Evolutionary conservation across 2,888 invertebrate species (phyloP).

Genomic region (Hoplodrina ambigua): DNA sequence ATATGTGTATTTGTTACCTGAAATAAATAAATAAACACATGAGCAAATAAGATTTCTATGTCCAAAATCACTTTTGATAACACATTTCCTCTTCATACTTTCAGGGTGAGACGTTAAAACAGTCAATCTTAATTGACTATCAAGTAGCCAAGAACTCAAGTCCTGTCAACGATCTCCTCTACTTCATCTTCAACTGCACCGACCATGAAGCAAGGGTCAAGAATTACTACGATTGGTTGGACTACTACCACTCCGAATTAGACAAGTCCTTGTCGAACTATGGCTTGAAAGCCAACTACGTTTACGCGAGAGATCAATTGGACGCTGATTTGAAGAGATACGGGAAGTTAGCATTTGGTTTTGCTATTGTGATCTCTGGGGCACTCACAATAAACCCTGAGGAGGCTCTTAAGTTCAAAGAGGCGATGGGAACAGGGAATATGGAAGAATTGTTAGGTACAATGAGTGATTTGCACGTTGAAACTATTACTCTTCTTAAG

Average conservation of each 20-base stretch:
- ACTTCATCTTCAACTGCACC: conserved; percentile 72
- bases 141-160: conserved; percentile 67
- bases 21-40: too few relatives aligned
- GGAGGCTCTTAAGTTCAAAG: conserved; percentile 59
- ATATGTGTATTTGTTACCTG: too few relatives aligned
- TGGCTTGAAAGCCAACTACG: conserved; percentile 60
- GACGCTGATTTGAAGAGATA: conserved; percentile 68
- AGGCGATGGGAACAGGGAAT: background rate
- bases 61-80: background rate
- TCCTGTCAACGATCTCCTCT: conserved; percentile 70
- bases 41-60: too few relatives aligned
- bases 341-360: conserved; percentile 57
- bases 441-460: rapidly evolving
- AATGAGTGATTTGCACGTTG: conserved; percentile 32
- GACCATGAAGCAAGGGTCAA: conserved; percentile 66
- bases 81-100: conserved; percentile 34
- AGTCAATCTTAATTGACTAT: conserved; percentile 73
- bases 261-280: conserved; percentile 61
- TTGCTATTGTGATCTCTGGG: conserved; percentile 49
- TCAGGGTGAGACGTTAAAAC: conserved; percentile 63
- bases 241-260: conserved; percentile 66
- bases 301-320: conserved; percentile 66
- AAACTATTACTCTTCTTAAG: conserved; percentile 51
- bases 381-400: conserved; percentile 59
- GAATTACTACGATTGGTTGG: conserved; percentile 68